A percentile compares a stretch with the other conserved stretches of the same genome.
phyloP scores from a whole-genome alignment of 2,113 vertebrate genomes.

The Chamaea fasciata region DNA sequence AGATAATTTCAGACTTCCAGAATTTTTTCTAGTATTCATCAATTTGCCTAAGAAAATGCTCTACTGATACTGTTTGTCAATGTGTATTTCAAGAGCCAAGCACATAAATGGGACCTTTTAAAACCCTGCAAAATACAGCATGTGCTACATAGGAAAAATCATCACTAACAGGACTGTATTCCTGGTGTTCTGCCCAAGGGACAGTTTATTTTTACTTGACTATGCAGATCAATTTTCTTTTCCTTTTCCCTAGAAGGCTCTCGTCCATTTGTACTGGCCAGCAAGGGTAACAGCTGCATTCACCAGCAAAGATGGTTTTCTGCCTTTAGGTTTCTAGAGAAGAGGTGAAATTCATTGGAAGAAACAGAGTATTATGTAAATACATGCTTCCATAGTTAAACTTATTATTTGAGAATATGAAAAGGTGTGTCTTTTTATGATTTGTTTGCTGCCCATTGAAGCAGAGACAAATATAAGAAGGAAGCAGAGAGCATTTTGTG shows the following conservation, averaged over 20 bases:
- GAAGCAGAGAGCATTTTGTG: not conserved
- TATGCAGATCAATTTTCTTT: not conserved
- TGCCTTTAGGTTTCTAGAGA: not conserved
- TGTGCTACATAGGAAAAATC: not conserved
- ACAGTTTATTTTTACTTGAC: not conserved
- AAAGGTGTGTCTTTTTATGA: not conserved
- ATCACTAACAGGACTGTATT: not conserved
- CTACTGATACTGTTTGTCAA: not conserved
- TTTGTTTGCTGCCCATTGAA: not conserved
- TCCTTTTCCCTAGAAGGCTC: not conserved
- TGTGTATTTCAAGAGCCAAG: not conserved
- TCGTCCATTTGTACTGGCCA: not conserved
- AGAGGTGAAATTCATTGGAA: not conserved
- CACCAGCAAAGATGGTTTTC: not conserved
- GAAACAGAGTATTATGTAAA: not conserved
- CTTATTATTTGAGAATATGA: not conserved
- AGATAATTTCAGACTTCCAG: not conserved
- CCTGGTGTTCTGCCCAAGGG: not conserved
- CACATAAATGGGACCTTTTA: not conserved
- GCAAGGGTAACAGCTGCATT: not conserved
- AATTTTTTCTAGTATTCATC: not conserved
- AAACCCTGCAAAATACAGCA: not conserved
- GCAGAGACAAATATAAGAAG: not conserved
- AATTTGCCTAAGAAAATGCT: not conserved
- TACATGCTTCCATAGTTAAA: not conserved